phyloP scores from a whole-genome alignment of 2,888 invertebrate species.

The Malachius bipustulatus region DNA sequence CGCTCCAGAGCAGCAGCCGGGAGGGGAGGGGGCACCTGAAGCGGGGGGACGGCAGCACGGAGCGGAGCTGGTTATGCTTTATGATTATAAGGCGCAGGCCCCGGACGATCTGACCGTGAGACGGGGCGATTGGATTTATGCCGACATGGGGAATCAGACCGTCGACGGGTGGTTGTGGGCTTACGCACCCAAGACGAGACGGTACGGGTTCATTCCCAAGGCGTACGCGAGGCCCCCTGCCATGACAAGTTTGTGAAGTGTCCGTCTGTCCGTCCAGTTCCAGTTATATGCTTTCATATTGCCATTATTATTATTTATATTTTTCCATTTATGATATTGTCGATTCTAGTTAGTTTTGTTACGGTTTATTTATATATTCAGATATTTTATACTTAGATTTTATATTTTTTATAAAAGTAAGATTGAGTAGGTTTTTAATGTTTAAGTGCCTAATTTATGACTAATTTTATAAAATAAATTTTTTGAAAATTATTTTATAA shows the following conservation, averaged over 20 bases:
- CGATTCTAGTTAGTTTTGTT: too few relatives aligned
- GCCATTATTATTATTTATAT: too few relatives aligned
- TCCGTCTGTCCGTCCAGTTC: too few relatives aligned
- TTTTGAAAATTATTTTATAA: too few relatives aligned
- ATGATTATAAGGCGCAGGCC: conserved; percentile 91
- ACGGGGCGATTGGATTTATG: conserved; percentile 91
- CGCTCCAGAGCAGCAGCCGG: conserved; percentile 29
- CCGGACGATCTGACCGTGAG: conserved; percentile 85
- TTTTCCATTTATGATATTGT: too few relatives aligned
- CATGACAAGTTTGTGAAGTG: conserved; percentile 67
- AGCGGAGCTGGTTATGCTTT: conserved; percentile 85
- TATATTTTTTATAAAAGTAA: too few relatives aligned
- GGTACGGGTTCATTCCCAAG: conserved; percentile 92
- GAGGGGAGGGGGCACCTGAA: conserved; percentile 48
- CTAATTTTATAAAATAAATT: too few relatives aligned
- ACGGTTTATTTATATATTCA: too few relatives aligned
- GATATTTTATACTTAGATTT: too few relatives aligned
- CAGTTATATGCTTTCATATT: too few relatives aligned
- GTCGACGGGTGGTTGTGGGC: conserved; percentile 94
- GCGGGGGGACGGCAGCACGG: conserved; percentile 72
- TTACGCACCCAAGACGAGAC: conserved; percentile 82
- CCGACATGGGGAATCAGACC: conserved; percentile 84
- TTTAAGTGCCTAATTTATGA: too few relatives aligned
- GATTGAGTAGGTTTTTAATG: too few relatives aligned
- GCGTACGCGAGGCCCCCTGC: conserved; percentile 88